A percentile compares a stretch with the other conserved stretches of the same genome.
Conservation (phyloP, 1,140 invertebrate species). For the Diabrotica virgifera region DNA sequence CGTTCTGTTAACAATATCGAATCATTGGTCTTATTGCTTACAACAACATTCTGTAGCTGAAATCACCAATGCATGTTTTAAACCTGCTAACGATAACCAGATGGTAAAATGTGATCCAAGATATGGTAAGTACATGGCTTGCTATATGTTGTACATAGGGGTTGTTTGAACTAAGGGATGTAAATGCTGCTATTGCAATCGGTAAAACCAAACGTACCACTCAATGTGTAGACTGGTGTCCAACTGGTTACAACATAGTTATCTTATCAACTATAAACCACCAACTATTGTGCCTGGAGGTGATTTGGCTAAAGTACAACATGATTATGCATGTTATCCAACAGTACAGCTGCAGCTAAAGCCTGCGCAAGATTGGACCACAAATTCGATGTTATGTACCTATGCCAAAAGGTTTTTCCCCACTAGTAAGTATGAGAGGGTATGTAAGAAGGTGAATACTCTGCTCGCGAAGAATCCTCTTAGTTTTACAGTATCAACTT, state of each 20-base stretch:
- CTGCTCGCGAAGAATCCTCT: constrained; percentile 65
- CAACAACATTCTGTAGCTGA: constrained; percentile 74
- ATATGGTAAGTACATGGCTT: constrained; percentile 83
- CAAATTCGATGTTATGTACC: constrained; percentile 82
- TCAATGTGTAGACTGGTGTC: constrained; percentile 81
- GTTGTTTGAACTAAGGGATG: constrained; percentile 79
- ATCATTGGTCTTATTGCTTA: too few relatives aligned
- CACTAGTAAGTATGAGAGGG: constrained; percentile 86
- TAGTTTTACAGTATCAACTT: too few relatives aligned
- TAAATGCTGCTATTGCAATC: constrained; percentile 85
- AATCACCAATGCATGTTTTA: constrained; percentile 80
- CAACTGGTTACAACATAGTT: constrained; percentile 73
- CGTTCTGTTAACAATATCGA: too few relatives aligned
- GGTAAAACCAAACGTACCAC: constrained; percentile 84
- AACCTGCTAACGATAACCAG: constrained; percentile 78
- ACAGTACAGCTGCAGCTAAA: too few relatives aligned
- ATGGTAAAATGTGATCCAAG: constrained; percentile 85
- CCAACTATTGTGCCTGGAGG: constrained; percentile 77
- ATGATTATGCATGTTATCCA: constrained; percentile 83
- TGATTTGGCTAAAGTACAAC: constrained; percentile 80
- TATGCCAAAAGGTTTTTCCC: constrained; percentile 75
- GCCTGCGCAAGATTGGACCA: constrained; percentile 79
- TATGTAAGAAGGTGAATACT: constrained; percentile 85
- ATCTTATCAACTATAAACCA: constrained; percentile 82
- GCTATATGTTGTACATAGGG: constrained; percentile 80